Percentiles rank a stretch among this genome's conserved stretches.
Conservation (phyloP, 2,113 vertebrate genomes). For the Lathamus discolor region DNA sequence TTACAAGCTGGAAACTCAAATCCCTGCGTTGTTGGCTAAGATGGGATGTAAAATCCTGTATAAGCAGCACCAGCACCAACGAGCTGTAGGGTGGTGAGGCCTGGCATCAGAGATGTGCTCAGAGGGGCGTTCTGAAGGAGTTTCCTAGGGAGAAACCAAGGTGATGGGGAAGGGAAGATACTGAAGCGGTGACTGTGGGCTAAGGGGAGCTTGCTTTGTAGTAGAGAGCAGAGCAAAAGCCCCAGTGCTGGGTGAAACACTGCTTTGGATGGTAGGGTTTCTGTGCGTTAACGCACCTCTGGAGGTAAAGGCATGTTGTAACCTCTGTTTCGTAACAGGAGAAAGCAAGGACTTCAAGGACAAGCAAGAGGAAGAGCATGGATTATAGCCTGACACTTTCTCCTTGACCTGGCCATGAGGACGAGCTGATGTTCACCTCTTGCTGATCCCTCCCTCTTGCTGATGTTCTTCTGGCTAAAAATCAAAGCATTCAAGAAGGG, state of each 20-base stretch:
- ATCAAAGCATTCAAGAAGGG: neutral
- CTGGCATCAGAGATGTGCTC: neutral
- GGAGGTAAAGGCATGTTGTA: neutral
- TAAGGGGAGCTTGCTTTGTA: neutral
- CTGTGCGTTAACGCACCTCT: fast-evolving
- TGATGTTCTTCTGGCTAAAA: neutral
- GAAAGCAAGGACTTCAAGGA: neutral
- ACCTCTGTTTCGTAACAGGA: fast-evolving
- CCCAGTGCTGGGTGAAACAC: neutral
- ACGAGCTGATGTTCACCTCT: neutral
- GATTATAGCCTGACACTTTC: neutral
- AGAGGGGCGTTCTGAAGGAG: neutral
- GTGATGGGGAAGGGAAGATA: neutral
- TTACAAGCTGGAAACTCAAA: neutral
- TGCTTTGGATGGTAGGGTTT: neutral
- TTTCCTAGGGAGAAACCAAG: neutral
- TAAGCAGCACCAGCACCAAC: neutral
- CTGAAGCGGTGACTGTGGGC: neutral
- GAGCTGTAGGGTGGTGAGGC: neutral
- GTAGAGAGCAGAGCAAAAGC: neutral
- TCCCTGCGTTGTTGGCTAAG: neutral
- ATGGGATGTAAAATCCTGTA: neutral
- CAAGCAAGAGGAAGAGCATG: neutral
- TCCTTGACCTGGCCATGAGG: neutral
- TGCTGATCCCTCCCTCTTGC: neutral